Percentiles rank a stretch among this genome's conserved stretches.
These are phyloP conservation scores for Eupithecia pulchellata DNA, from an alignment of 2,888 invertebrate species.

Conservation along the genomic window DNA sequence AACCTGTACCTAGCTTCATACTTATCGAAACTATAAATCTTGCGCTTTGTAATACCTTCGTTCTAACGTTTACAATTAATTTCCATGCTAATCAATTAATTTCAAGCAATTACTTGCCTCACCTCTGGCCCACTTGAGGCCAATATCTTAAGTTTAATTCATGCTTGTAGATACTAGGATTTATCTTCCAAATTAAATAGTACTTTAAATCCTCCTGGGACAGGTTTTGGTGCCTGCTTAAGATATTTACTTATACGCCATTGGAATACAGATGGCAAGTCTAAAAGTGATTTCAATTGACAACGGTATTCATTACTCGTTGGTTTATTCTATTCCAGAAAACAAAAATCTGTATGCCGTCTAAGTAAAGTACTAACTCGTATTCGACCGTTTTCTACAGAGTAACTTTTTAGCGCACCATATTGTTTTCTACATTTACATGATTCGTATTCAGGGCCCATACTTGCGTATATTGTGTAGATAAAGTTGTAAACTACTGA, in stretches of 20 bases:
- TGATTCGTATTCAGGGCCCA: slow-evolving; percentile 34
- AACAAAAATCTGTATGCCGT: slow-evolving; percentile 36
- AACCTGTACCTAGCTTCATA: slow-evolving; percentile 14
- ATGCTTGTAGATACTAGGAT: slow-evolving; percentile 33
- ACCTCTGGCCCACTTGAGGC: slow-evolving; percentile 60
- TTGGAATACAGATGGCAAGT: neutral
- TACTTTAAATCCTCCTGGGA: neutral
- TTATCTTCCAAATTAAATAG: slow-evolving; percentile 29
- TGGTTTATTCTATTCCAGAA: slow-evolving; percentile 32
- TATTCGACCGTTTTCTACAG: slow-evolving; percentile 40
- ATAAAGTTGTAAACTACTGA: slow-evolving; percentile 33
- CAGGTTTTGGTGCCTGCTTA: neutral
- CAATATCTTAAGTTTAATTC: slow-evolving; percentile 43
- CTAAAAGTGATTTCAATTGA: slow-evolving; percentile 11
- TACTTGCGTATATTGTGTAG: slow-evolving; percentile 14
- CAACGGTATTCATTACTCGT: slow-evolving; percentile 10
- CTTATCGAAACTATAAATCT: slow-evolving; percentile 36
- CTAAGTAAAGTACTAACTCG: neutral
- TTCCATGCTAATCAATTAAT: slow-evolving; percentile 70
- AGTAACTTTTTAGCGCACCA: slow-evolving; percentile 37
- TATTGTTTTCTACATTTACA: slow-evolving; percentile 29
- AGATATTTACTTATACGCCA: neutral
- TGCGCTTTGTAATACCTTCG: slow-evolving; percentile 31
- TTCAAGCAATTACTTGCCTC: slow-evolving; percentile 65
- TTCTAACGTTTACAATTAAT: slow-evolving; percentile 52